Evolutionary conservation across 2,888 invertebrate species (phyloP), one percentile per base, ranked within the genome.

Genomic region (Laothoe populi): DNA sequence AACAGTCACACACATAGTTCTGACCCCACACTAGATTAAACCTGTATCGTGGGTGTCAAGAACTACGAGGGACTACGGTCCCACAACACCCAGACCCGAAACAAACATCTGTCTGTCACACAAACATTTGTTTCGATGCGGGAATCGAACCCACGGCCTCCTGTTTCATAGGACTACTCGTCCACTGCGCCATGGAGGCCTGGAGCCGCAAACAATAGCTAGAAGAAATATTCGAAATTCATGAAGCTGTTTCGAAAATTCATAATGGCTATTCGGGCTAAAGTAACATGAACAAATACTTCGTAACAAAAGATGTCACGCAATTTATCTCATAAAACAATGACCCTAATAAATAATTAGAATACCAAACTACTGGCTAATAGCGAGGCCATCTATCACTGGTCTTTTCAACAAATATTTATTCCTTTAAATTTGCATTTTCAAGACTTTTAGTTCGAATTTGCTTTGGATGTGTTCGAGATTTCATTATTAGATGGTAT

Each of bases 371-470:
- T 73, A 72, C 63, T 67, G 64, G 66, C 67, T 63, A 70, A 71
- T 65, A 63, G 26, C 42, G 60, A 60, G 63, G 68, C 61, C 67
- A 79, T 81, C 72, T 73, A 77, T 78, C 75, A 77, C 63, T 58
- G 62, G 69, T 63, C 64, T 67, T 72, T 71, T 68, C 69, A 69
- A 70, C 70, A 77, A 77, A 76, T 78, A 78, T 78, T 75, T 53
- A 31, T 31, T 75, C 57, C 31, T 31, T 57, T 59, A 57, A 42
- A 42, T 26, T 35, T 40, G n/a, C 19, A 62, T 60, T 48, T 60
- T 19, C 48, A 23, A 16, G 26, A 4, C 75, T 75, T 73, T 75
- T 73, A 68, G 69, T 67, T 19, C 4, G 53, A 7, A 5, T 7
- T 44, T 38, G 16, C 2, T 48, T 7, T 26, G 11, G 48, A 7